Evolutionary conservation across 2,888 invertebrate species (phyloP), one percentile per base, ranked within the genome.

Genomic region (Maniola hyperantus): DNA sequence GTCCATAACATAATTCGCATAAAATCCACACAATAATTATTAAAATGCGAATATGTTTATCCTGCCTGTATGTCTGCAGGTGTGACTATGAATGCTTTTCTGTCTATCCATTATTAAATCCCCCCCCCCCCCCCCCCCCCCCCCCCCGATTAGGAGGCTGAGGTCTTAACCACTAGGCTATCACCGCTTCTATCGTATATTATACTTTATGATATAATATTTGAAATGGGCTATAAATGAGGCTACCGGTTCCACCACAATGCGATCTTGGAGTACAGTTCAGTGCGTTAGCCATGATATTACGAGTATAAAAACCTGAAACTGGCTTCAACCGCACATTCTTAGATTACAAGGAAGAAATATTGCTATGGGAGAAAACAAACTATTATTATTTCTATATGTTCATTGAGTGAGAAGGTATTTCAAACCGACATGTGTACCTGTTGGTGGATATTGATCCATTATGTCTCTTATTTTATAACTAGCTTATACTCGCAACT

Each of bases 301-400:
- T n/a, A 60, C 48, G 39, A 39, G 39, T 39, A 39, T 39, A 62
- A 84, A 83, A 81, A 81, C 81, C 79, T 81, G 82, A 79, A 75
- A 77, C 76, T 78, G 79, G 79, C 77, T 66, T 76, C 74, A 76
- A 81, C 82, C 82, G 77, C 83, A 81, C 77, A 71, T 74, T 74
- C 73, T 69, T 73, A 77, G 73, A 82, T 83, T 80, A 85, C 80
- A 78, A 78, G 79, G 80, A 80, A 83, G 72, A 73, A 71, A 78
- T 74, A 74, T 74, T 73, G 72, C 70, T 70, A 78, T 76, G 74
- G 76, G 76, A 69, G 71, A 75, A 77, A 76, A 78, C 76, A 71
- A 39, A 65, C 53, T 64, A 65, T 68, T 68, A 68, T 61, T 48
- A 70, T 68, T 48, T 66, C 51, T 66, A 63, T 26, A n/a, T 68